These are phyloP conservation scores for Zaprionus camerounensis DNA, from an alignment of 1,140 invertebrate species.

Conservation along the genomic window DNA sequence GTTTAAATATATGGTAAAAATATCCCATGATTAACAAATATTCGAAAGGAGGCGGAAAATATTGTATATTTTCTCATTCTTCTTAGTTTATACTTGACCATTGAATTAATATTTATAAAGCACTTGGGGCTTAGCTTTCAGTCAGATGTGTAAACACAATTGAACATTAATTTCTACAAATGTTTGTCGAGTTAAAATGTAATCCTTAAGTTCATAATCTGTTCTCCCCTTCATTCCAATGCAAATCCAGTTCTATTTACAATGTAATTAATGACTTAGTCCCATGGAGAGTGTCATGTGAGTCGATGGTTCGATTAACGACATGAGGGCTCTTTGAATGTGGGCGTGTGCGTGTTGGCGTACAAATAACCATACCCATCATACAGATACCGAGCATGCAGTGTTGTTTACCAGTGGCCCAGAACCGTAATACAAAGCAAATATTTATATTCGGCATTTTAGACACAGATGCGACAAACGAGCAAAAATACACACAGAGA, in stretches of 20 bases:
- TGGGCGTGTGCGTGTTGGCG: constrained; percentile 14
- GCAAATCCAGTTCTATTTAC: constrained; percentile 57
- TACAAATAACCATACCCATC: constrained; percentile 55
- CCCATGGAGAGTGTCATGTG: constrained; percentile 38
- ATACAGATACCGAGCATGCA: constrained; percentile 8
- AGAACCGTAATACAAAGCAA: constrained; percentile 54
- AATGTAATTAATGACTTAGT: constrained; percentile 69
- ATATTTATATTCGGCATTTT: constrained; percentile 73
- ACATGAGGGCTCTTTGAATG: constrained; percentile 6
- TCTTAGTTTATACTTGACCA: no score
- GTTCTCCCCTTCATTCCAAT: constrained; percentile 14
- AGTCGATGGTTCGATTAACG: constrained; percentile 39
- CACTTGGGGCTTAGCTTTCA: background rate
- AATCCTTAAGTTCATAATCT: background rate
- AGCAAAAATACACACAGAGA: background rate
- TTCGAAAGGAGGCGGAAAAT: no score
- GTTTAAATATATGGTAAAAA: no score
- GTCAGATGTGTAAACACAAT: background rate
- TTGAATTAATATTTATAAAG: background rate
- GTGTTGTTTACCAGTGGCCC: constrained; percentile 58
- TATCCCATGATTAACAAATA: no score
- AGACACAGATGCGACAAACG: constrained; percentile 58
- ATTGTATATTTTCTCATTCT: no score
- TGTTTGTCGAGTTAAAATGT: background rate
- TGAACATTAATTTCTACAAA: constrained; percentile 10